These are phyloP conservation scores for Diploptera punctata DNA, from an alignment of 2,888 invertebrate species.

Conservation along the genomic window DNA sequence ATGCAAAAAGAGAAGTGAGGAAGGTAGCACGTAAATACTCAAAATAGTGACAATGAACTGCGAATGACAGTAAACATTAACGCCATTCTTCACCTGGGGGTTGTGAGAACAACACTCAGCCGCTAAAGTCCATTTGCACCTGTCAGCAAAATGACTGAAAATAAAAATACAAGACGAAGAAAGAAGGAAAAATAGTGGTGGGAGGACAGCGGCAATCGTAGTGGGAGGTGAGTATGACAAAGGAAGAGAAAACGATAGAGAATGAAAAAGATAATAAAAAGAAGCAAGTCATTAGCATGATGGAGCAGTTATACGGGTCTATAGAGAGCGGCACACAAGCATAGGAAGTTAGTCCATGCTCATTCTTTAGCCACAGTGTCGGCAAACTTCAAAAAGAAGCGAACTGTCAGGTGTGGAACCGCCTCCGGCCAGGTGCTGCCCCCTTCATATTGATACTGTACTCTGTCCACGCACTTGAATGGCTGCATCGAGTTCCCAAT, in stretches of 20 bases:
- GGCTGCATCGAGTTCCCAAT: neutral
- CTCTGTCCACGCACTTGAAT: conserved; percentile 2
- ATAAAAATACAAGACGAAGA: conserved; percentile 2
- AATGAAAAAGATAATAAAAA: conserved; percentile 1
- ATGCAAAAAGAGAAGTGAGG: too few species aligned
- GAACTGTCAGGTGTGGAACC: conserved; percentile 27
- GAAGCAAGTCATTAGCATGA: conserved; percentile 29
- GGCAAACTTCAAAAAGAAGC: conserved; percentile 16
- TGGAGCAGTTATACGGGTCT: conserved; percentile 17
- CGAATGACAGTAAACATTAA: neutral
- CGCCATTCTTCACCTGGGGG: conserved; percentile 1
- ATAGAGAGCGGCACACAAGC: neutral
- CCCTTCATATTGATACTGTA: conserved; percentile 15
- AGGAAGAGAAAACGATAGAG: conserved; percentile 17
- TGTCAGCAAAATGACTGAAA: conserved; percentile 9
- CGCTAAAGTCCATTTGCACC: conserved; percentile 17
- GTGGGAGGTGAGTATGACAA: neutral
- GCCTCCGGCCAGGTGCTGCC: conserved; percentile 19
- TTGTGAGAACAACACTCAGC: conserved; percentile 1
- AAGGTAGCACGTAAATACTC: too few species aligned
- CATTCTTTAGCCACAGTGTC: conserved; percentile 5
- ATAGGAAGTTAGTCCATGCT: neutral
- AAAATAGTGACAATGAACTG: neutral
- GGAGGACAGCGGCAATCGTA: neutral
- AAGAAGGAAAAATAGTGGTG: neutral